Conservation (phyloP, 2,797 vertebrate genomes). For the Bucorvus abyssinicus region DNA sequence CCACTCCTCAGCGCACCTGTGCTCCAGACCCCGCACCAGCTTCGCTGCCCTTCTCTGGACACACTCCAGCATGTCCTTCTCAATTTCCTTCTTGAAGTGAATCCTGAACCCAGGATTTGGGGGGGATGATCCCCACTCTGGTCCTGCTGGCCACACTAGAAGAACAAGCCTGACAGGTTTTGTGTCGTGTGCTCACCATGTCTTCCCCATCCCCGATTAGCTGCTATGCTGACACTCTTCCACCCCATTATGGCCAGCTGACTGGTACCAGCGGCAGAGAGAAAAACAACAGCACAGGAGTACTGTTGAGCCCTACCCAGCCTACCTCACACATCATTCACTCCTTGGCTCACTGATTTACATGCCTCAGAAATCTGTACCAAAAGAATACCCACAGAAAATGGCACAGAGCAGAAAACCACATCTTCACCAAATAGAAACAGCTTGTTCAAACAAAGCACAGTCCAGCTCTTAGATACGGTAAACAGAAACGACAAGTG, state of each 20-base stretch:
- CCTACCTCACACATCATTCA: not conserved
- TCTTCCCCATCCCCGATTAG: accelerated
- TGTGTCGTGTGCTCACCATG: too few relatives aligned
- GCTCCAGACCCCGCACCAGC: too few relatives aligned
- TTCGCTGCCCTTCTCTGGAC: too few relatives aligned
- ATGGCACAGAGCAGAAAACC: not conserved
- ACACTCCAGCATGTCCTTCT: too few relatives aligned
- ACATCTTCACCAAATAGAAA: not conserved
- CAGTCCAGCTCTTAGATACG: not conserved
- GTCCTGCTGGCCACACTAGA: too few relatives aligned
- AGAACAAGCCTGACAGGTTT: too few relatives aligned
- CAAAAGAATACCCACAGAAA: not conserved
- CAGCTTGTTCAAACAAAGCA: not conserved
- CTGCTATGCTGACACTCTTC: not conserved
- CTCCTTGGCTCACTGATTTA: not conserved
- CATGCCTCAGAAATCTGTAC: not conserved
- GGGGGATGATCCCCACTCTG: too few relatives aligned
- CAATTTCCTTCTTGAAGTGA: too few relatives aligned
- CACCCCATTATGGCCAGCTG: too few relatives aligned
- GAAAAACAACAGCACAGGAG: not conserved
- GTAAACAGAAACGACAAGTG: not conserved
- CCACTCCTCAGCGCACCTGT: too few relatives aligned
- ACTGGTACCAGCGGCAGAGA: not conserved
- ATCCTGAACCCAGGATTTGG: too few relatives aligned
- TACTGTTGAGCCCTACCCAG: not conserved